These are phyloP conservation scores for Pinna nobilis DNA, from an alignment of 1,140 invertebrate genomes.

Conservation along the genomic window DNA sequence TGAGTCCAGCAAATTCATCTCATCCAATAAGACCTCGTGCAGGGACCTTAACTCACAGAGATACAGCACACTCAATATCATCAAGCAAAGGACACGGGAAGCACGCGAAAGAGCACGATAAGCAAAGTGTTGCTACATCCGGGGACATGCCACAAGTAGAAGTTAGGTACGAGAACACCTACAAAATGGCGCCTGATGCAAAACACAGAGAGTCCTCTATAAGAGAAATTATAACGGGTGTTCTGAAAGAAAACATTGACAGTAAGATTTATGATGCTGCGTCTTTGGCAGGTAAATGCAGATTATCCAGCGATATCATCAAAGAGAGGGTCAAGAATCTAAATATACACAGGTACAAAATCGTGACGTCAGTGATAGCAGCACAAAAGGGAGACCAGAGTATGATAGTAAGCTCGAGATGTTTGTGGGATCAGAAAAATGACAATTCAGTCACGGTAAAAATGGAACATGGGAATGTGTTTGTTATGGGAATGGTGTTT, in stretches of 20 bases:
- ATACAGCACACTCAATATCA: constrained; percentile 38
- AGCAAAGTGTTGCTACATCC: constrained; percentile 43
- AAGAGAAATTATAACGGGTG: constrained; percentile 53
- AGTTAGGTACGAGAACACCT: constrained; percentile 65
- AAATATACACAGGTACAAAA: constrained; percentile 64
- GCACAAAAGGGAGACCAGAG: constrained; percentile 63
- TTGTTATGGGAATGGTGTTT: constrained; percentile 69
- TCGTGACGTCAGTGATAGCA: constrained; percentile 65
- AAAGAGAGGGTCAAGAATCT: constrained; percentile 63
- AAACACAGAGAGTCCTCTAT: constrained; percentile 50
- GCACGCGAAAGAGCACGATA: constrained; percentile 42
- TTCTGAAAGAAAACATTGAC: constrained; percentile 57
- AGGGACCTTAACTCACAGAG: constrained; percentile 29
- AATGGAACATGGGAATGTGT: constrained; percentile 56
- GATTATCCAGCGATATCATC: constrained; percentile 60
- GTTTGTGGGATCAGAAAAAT: constrained; percentile 68
- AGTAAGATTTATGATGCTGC: constrained; percentile 53
- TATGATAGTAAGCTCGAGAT: constrained; percentile 64
- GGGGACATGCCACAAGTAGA: constrained; percentile 34
- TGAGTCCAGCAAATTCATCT: constrained; percentile 26
- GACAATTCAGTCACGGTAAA: constrained; percentile 67
- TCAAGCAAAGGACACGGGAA: constrained; percentile 35
- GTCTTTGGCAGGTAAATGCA: constrained; percentile 49
- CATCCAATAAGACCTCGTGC: constrained; percentile 42
- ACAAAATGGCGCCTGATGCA: constrained; percentile 61